These are phyloP conservation scores for Otus scops DNA, from an alignment of 2,797 vertebrate species.

Conservation along the genomic window DNA sequence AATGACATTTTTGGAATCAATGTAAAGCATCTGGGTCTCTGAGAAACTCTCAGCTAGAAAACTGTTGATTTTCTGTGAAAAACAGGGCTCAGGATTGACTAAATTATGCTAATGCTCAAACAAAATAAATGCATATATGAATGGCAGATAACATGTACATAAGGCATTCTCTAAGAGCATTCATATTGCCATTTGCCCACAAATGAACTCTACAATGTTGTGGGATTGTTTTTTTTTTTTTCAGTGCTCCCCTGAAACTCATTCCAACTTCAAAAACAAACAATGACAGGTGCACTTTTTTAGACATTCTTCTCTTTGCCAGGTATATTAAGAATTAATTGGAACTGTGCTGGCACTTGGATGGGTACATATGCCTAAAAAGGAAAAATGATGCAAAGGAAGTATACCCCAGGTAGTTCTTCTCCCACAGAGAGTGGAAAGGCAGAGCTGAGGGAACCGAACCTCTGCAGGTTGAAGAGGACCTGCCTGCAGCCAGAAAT, in stretches of 20 bases:
- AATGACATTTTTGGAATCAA: neutral
- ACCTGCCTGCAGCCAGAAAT: neutral
- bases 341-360: neutral
- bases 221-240: neutral
- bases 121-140: neutral
- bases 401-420: neutral
- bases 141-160: neutral
- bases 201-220: neutral
- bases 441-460: neutral
- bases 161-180: neutral
- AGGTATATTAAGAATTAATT: neutral
- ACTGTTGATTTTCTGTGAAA: neutral
- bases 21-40: neutral
- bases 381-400: neutral
- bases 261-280: neutral
- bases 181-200: neutral
- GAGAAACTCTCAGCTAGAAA: neutral
- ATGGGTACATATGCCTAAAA: neutral
- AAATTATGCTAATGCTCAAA: neutral
- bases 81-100: neutral
- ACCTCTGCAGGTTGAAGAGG: neutral
- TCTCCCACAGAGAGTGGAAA: neutral
- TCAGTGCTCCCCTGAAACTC: neutral
- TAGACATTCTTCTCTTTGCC: neutral
- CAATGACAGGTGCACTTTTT: neutral